phyloP scores from a whole-genome alignment of 2,888 invertebrate species.

The Zele albiditarsus region DNA sequence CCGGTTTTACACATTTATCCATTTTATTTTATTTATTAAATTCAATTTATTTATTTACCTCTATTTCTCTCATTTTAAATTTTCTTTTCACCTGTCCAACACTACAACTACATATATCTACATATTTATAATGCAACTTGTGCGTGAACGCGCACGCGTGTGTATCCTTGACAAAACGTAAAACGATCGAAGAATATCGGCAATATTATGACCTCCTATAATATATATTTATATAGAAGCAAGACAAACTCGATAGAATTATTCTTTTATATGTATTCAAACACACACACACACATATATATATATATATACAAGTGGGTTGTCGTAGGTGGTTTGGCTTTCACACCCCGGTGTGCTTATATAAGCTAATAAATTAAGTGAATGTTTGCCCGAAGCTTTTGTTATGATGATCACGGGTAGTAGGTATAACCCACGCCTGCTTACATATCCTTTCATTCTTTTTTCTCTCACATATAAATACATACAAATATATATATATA shows the following conservation, averaged over 20 bases:
- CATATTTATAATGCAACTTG: slow-evolving; percentile 21
- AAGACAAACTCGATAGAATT: slow-evolving; percentile 20
- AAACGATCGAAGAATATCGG: slow-evolving; percentile 41
- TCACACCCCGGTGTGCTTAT: slow-evolving; percentile 44
- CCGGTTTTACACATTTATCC: slow-evolving; percentile 18
- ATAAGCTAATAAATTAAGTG: slow-evolving; percentile 70
- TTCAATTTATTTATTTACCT: no score
- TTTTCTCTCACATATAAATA: slow-evolving; percentile 21
- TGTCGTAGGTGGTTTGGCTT: slow-evolving; percentile 63
- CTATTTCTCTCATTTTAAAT: background rate
- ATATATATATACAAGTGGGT: slow-evolving; percentile 39
- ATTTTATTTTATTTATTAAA: no score
- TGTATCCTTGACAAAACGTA: slow-evolving; percentile 35
- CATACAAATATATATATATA: slow-evolving; percentile 17
- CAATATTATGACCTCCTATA: slow-evolving; percentile 33
- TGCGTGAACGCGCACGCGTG: slow-evolving; percentile 4
- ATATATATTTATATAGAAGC: slow-evolving; percentile 17
- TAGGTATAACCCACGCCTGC: slow-evolving; percentile 56
- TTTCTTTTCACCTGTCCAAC: slow-evolving; percentile 34
- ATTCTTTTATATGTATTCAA: background rate
- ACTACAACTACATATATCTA: slow-evolving; percentile 4
- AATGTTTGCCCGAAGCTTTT: slow-evolving; percentile 68
- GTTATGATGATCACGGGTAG: slow-evolving; percentile 68
- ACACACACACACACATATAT: background rate
- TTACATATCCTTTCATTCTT: slow-evolving; percentile 30